Conservation (phyloP, 2,797 vertebrate species). For the Dicrostonyx torquatus region DNA sequence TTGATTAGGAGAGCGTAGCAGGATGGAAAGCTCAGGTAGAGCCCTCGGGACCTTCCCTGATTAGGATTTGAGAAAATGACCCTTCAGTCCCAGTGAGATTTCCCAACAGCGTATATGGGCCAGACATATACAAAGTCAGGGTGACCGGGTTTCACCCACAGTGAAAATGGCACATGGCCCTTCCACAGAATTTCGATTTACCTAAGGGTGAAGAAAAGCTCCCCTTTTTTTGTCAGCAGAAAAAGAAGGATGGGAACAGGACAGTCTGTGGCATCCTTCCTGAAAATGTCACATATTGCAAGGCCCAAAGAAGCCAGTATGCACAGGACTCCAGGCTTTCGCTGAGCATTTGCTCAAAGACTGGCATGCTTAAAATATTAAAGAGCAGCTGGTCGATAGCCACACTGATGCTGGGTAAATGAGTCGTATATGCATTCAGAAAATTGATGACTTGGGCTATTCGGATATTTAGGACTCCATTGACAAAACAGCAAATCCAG, state of each 20-base stretch:
- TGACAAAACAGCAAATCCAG: slow-evolving; percentile 26
- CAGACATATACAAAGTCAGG: background rate
- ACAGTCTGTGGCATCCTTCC: background rate
- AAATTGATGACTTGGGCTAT: background rate
- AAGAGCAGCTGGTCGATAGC: background rate
- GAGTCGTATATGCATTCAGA: background rate
- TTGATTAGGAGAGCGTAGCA: background rate
- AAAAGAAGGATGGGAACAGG: slow-evolving; percentile 1
- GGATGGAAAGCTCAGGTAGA: background rate
- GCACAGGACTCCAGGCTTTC: slow-evolving; percentile 51
- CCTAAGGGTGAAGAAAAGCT: slow-evolving; percentile 12
- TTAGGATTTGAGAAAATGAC: background rate
- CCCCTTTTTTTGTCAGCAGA: background rate
- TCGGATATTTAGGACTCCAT: background rate
- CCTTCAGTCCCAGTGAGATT: background rate
- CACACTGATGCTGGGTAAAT: background rate
- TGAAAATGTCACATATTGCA: background rate
- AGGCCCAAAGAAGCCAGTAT: background rate
- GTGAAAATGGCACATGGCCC: slow-evolving; percentile 6
- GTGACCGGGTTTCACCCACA: background rate
- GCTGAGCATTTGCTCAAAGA: slow-evolving; percentile 69
- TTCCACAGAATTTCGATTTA: slow-evolving; percentile 23
- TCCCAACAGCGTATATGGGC: background rate
- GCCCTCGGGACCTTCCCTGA: background rate
- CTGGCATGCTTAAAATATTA: slow-evolving; percentile 48